Base-by-base conservation (phyloP, 2,113 vertebrate species). In the Ctenodactylus gundi region DNA sequence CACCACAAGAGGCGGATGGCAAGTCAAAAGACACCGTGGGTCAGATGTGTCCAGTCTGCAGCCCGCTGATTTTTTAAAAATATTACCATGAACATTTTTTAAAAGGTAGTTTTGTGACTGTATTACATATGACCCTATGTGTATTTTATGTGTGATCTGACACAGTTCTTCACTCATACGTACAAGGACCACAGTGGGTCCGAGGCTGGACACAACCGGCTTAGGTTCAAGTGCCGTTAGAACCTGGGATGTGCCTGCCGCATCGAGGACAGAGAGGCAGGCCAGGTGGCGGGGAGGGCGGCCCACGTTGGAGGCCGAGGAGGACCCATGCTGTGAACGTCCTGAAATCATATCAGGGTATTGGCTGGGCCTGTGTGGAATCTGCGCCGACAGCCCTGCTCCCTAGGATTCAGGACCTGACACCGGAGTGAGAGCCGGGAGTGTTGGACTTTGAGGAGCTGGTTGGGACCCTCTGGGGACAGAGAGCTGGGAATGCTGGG, bases 321-420 rank as follows among this genome's bases (percentile, higher is more conserved):
- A 20, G 0, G 4, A 36, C 39, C 4, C 46, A 13, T 23, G 3
- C 0, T 0, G 64, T 15, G 64, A 29, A 29, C 29, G 57, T 18
- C 17, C 6, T 20, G 13, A 51, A 34, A 7, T 49, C 58, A 1
- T 0, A 2, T n/a, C 7, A 0, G 0, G 11, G 31, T 4, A 0
- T 13, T 68, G 0, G 0, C 12, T 4, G 34, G 73, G 44, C 25
- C 21, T 11, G 23, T 6, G 31, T 67, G 36, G 23, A 7, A 0
- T 49, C 12, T 7, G 18, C 2, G 0, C 76, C 1, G 2, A 39
- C 0, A 0, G 46, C 4, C 29, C 57, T 4, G 49, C 34, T 13
- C 39, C 65, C 70, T 7, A 34, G 57, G 49, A 29, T 6, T 0
- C 29, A 65, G 23, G n/a, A 12, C 13, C 53, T 57, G 14, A 36